Base-by-base conservation (phyloP, 2,888 invertebrate species). In the Lasius platythorax region DNA sequence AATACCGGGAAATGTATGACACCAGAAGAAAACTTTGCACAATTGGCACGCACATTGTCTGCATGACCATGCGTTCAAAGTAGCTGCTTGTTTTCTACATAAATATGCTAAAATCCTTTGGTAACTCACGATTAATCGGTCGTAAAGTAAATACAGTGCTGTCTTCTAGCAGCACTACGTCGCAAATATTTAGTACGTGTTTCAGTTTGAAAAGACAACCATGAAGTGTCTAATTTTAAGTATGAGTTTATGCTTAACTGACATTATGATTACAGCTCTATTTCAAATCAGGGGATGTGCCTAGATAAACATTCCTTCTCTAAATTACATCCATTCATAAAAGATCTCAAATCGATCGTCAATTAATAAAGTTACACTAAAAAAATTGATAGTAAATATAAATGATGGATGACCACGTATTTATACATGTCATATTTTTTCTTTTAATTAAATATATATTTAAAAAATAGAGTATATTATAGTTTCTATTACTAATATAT, bases 21-120 rank as follows among this genome's bases (percentile, higher is more conserved):
- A 74, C n/a, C n/a, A 66, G 33, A 50, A 84, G 58, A 66, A 84
- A 84, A 79, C 73, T 74, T 83, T 68, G 83, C 68, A 30, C n/a
- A 43, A 68, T 78, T 43, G 43, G 56, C 78, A 68, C 76, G 67
- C 53, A 56, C 78, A n/a, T n/a, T 68, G 53, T 28, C 74, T 18
- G 11, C 37, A 56, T 78, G 78, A 78, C 30, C 58, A 58, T 58
- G 58, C 58, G 46, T 43, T 43, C n/a, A 40, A 68, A 67, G n/a
- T 67, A 68, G 28, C n/a, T 28, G 50, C 30, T 28, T 15, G 40
- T n/a, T 28, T n/a, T 56, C 23, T 68, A 50, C 68, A 68, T 68
- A 78, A 78, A 78, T 78, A 78, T 68, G 46, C 68, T 40, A 68
- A 56, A 58, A 43, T 68, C 30, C 56, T n/a, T 66, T 76, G 30